Evolutionary conservation across 2,888 invertebrate genomes (phyloP), one percentile per base, ranked within the genome.

Genomic region (Cephus nigrinus): DNA sequence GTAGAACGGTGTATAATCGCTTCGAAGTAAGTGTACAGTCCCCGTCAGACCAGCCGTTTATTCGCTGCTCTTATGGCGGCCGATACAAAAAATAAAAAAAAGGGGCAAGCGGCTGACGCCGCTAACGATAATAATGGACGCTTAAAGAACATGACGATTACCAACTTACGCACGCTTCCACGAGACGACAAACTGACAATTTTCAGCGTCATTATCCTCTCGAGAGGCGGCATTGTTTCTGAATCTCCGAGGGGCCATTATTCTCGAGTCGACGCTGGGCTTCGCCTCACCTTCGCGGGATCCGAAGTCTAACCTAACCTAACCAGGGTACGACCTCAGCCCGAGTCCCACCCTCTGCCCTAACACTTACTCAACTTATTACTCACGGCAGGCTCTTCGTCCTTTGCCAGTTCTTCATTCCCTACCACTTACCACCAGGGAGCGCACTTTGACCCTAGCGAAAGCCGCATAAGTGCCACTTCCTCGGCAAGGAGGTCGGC

Each of bases 141-240:
- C 77, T 81, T 76, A 84, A 86, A 82, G 83, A 55, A 55, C 55
- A 86, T 81, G 83, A 84, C 86, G 85, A 85, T 87, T 87, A 87
- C 82, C 83, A 80, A 83, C 83, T 84, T 82, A 78, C 76, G 75
- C 82, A 82, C 81, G 82, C 81, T 82, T 81, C 84, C 77, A 82
- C 76, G 80, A 82, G 84, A 82, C 82, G 85, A 88, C 88, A 86
- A 86, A 88, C 87, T 86, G 84, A 88, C 86, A 86, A 87, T 86
- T 87, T 88, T 86, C 83, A 82, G 80, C 86, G 79, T 83, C 86
- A 86, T 88, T 88, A 88, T 88, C 86, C 85, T 81, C 88, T 84
- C 83, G 83, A 84, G 83, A 78, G 78, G 76, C 68, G 78, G 80
- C 81, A 87, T 88, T 88, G 87, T 88, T 88, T 88, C 87, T 86